phyloP scores from a whole-genome alignment of 2,888 invertebrate species.

The Drosophila mimetica region DNA sequence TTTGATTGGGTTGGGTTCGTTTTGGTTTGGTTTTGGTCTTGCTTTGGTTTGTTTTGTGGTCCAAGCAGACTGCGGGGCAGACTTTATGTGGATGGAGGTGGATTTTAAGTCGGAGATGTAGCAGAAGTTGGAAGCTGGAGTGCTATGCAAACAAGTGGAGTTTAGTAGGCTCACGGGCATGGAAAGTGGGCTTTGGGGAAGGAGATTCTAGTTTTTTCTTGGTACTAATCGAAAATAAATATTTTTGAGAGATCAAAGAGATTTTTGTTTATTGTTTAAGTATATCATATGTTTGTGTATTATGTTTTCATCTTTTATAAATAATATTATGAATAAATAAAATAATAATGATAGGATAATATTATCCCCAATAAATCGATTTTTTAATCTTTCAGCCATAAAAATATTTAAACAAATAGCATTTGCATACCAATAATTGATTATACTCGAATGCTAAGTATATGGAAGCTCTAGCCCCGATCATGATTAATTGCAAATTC shows the following conservation, averaged over 20 bases:
- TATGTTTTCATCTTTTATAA: too few relatives aligned
- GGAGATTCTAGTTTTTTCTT: constrained; percentile 6
- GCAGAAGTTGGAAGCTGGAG: constrained; percentile 41
- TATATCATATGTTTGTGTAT: too few relatives aligned
- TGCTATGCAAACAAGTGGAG: constrained; percentile 32
- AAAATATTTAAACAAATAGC: not conserved
- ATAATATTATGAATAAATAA: not conserved
- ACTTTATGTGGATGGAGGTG: constrained; percentile 14
- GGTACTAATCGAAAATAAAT: constrained; percentile 9
- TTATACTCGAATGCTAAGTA: constrained; percentile 12
- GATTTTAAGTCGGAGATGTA: constrained; percentile 18
- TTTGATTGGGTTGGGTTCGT: constrained; percentile 31
- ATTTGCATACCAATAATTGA: constrained; percentile 14
- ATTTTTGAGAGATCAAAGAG: too few relatives aligned
- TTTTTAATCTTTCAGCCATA: not conserved
- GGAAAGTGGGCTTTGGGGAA: constrained; percentile 12
- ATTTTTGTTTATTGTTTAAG: too few relatives aligned
- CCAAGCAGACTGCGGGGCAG: constrained; percentile 40
- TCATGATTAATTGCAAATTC: constrained; percentile 38
- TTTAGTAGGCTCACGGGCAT: not conserved
- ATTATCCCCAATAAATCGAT: not conserved
- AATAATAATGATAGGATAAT: too few relatives aligned
- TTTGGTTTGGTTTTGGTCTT: constrained; percentile 9
- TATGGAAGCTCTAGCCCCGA: constrained; percentile 22
- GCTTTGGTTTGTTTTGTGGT: constrained; percentile 8